Percentiles rank a stretch among this genome's conserved stretches.
Evolutionary conservation across 1,140 invertebrate species (phyloP).

Genomic region (Samia ricini): DNA sequence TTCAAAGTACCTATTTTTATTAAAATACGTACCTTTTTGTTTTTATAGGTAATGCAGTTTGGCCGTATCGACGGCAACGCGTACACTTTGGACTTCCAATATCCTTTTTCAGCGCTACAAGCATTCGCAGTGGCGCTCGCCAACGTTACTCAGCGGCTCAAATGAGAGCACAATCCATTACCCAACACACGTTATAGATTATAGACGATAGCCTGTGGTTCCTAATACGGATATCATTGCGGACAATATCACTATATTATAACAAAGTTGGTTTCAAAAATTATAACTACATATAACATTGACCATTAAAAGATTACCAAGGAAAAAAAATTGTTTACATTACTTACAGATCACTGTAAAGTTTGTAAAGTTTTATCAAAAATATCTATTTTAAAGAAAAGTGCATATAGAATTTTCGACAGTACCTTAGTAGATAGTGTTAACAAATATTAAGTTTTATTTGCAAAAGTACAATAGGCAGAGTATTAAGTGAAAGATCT

Average conservation of each 20-base stretch:
- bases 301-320: neutral
- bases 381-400: too few relatives aligned
- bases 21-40: neutral
- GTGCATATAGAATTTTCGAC: too few relatives aligned
- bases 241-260: constrained; percentile 2
- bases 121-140: constrained; percentile 98
- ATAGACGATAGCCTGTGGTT: constrained; percentile 39
- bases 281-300: neutral
- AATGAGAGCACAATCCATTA: constrained; percentile 81
- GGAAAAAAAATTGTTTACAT: too few relatives aligned
- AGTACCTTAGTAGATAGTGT: too few relatives aligned
- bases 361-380: too few relatives aligned
- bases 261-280: neutral
- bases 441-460: too few relatives aligned
- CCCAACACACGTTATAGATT: constrained; percentile 24
- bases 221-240: constrained; percentile 34
- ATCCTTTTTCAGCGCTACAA: constrained; percentile 98
- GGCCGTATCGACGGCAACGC: constrained; percentile 98
- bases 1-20: neutral
- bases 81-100: constrained; percentile 99
- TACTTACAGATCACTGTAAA: too few relatives aligned
- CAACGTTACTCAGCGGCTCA: constrained; percentile 98
- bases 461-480: too few relatives aligned
- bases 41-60: constrained; percentile 97
- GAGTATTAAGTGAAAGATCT: too few relatives aligned